A percentile compares a stretch with the other conserved stretches of the same genome.
phyloP scores from a whole-genome alignment of 2,888 invertebrate species.

The Teinopalpus imperialis region DNA sequence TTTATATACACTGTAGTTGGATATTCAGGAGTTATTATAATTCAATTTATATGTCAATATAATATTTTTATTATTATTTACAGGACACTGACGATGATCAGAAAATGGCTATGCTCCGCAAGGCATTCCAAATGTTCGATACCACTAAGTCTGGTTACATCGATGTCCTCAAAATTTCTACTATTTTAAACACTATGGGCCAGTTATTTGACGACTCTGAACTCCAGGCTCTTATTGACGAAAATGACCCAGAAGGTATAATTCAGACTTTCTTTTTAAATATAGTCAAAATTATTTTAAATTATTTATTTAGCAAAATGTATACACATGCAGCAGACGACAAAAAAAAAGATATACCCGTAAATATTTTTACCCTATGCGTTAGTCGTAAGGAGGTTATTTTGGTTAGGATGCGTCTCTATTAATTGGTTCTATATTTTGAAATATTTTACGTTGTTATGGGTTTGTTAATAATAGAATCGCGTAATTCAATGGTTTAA shows the following conservation, averaged over 20 bases:
- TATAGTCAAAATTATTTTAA: too few relatives aligned
- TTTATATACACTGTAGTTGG: too few relatives aligned
- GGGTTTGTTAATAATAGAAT: neutral
- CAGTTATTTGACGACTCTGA: constrained; percentile 96
- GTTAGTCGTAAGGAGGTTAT: constrained; percentile 63
- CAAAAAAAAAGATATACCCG: constrained; percentile 53
- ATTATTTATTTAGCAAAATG: too few relatives aligned
- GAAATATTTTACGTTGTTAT: constrained; percentile 4
- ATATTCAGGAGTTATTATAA: too few relatives aligned
- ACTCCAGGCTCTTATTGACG: constrained; percentile 92
- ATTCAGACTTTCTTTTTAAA: too few relatives aligned
- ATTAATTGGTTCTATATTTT: constrained; percentile 31
- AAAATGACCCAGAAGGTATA: constrained; percentile 94
- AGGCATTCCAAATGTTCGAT: constrained; percentile 98
- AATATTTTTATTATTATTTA: constrained; percentile 26
- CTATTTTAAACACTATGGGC: constrained; percentile 96
- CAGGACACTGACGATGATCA: constrained; percentile 87
- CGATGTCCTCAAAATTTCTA: constrained; percentile 94
- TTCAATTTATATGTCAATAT: too few relatives aligned
- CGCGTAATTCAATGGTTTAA: too few relatives aligned
- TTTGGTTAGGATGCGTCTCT: constrained; percentile 46
- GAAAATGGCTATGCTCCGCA: constrained; percentile 94
- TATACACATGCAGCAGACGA: constrained; percentile 43
- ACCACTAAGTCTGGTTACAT: constrained; percentile 96
- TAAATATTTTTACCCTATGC: constrained; percentile 68